Conservation (phyloP, 2,888 invertebrate genomes). For the Tuta absoluta region DNA sequence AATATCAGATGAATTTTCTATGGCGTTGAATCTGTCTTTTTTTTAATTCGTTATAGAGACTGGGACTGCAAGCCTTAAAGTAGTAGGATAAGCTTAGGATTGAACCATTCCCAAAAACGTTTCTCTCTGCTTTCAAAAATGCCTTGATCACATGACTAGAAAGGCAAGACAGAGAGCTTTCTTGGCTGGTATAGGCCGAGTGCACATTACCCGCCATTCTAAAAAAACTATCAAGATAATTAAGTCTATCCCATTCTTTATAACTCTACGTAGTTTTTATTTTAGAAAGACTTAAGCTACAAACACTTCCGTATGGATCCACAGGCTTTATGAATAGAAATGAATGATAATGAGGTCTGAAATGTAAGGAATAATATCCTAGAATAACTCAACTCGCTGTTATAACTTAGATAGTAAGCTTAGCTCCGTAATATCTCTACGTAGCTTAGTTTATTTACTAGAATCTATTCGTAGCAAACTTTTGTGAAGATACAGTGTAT, state of each 20-base stretch:
- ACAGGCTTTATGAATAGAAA: slow-evolving; percentile 5
- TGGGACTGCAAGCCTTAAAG: not conserved
- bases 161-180: no score
- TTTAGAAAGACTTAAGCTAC: slow-evolving; percentile 1
- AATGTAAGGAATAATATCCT: slow-evolving; percentile 1
- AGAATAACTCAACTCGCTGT: not conserved
- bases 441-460: no score
- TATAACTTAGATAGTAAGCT: not conserved
- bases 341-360: slow-evolving; percentile 5
- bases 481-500: no score
- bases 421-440: not conserved
- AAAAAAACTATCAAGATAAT: no score
- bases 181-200: no score
- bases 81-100: no score
- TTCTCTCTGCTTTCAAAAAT: no score
- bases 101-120: no score
- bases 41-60: not conserved
- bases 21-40: not conserved
- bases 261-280: not conserved
- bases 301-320: not conserved
- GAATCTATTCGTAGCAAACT: no score
- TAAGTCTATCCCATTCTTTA: not conserved
- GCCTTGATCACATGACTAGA: no score
- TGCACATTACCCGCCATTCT: no score
- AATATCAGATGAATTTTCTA: slow-evolving; percentile 19